phyloP scores from a whole-genome alignment of 2,113 vertebrate species.

The Rhynchomys soricoides region DNA sequence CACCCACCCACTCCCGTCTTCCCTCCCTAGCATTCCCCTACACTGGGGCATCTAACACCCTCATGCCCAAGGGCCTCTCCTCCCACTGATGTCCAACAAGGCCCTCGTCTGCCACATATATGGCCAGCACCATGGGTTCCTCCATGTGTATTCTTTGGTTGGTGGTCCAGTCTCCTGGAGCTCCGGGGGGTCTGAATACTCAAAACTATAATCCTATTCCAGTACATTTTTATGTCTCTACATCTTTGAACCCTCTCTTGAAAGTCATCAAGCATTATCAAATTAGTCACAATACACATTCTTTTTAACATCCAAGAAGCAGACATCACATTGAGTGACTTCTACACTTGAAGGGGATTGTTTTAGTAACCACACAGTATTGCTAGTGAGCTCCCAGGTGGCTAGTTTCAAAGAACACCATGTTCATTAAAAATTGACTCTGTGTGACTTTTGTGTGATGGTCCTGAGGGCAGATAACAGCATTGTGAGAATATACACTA shows the following conservation, averaged over 20 bases:
- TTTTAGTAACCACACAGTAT: background rate
- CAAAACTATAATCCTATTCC: background rate
- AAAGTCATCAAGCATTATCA: background rate
- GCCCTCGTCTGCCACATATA: too few species aligned
- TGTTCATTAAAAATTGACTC: background rate
- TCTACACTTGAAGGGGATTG: background rate
- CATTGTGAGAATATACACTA: background rate
- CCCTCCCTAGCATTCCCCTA: too few species aligned
- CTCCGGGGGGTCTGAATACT: too few species aligned
- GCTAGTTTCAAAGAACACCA: background rate
- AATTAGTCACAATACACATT: background rate
- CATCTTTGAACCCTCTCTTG: background rate
- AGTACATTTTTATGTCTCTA: background rate
- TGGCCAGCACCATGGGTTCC: too few species aligned
- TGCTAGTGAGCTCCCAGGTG: background rate
- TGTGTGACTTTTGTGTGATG: background rate
- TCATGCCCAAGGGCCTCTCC: too few species aligned
- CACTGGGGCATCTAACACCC: too few species aligned
- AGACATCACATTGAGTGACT: background rate
- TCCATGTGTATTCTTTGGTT: too few species aligned
- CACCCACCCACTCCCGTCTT: too few species aligned
- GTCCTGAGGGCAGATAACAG: background rate
- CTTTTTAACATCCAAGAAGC: background rate
- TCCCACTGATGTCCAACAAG: too few species aligned
- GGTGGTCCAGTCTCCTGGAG: too few species aligned